These are phyloP conservation scores for Brachionus plicatilis DNA, from an alignment of 1,140 invertebrate genomes.

Conservation along the genomic window DNA sequence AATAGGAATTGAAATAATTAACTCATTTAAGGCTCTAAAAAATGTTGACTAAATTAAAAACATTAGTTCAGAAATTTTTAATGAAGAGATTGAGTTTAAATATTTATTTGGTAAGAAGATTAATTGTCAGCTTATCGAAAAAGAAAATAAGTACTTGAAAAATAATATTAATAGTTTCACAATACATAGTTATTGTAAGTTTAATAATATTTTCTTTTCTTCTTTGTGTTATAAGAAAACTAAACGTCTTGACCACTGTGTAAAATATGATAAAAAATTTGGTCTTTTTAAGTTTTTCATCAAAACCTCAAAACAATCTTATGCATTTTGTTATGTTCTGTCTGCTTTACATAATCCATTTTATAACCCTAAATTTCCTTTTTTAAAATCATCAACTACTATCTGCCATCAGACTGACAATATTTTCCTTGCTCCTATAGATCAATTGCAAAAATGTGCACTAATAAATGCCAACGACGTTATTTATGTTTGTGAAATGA, in stretches of 20 bases:
- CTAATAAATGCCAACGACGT: neutral
- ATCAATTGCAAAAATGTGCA: neutral
- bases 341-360: neutral
- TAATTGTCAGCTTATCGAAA: too few relatives aligned
- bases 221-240: neutral
- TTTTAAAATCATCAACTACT: neutral
- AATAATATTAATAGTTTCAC: neutral
- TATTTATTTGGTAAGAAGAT: too few relatives aligned
- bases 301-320: neutral
- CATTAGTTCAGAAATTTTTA: neutral
- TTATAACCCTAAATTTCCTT: neutral
- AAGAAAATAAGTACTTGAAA: neutral
- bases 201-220: neutral
- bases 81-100: too few relatives aligned
- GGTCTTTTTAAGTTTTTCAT: neutral
- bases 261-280: neutral
- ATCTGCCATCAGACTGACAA: neutral
- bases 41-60: neutral
- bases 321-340: constrained; percentile 8
- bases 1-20: too few relatives aligned
- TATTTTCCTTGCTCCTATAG: neutral
- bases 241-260: neutral
- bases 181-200: neutral
- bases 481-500: neutral
- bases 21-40: neutral